A percentile compares a stretch with the other conserved stretches of the same genome.
Conservation (phyloP, 2,888 invertebrate species). For the Drosophila yooni region DNA sequence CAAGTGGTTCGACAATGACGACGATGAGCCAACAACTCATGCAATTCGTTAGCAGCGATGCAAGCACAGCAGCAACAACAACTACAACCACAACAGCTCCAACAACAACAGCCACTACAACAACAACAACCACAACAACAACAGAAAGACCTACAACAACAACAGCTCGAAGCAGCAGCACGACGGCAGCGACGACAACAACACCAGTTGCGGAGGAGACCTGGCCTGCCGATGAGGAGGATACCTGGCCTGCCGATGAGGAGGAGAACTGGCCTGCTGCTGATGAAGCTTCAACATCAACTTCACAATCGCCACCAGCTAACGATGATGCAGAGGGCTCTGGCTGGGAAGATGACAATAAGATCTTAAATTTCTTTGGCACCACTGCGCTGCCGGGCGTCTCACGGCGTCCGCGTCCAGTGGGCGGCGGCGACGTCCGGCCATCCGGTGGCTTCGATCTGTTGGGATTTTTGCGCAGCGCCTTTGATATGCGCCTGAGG, state of each 20-base stretch:
- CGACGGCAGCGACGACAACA: slow-evolving; percentile 44
- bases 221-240: neutral
- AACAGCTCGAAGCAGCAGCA: slow-evolving; percentile 30
- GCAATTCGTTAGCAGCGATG: slow-evolving; percentile 14
- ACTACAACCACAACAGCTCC: slow-evolving; percentile 1
- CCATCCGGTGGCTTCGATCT: slow-evolving; percentile 80
- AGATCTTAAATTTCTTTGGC: slow-evolving; percentile 56
- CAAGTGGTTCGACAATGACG: neutral
- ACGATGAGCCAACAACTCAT: slow-evolving; percentile 24
- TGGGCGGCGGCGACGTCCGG: slow-evolving; percentile 62
- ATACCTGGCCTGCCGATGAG: slow-evolving; percentile 22
- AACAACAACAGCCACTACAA: slow-evolving; percentile 23
- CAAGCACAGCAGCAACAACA: slow-evolving; percentile 29
- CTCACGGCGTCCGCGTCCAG: slow-evolving; percentile 76
- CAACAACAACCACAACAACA: slow-evolving; percentile 41
- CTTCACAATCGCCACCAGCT: slow-evolving; percentile 37
- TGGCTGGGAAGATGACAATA: slow-evolving; percentile 84
- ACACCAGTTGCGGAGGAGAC: slow-evolving; percentile 26
- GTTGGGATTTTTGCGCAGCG: slow-evolving; percentile 82
- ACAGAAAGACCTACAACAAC: slow-evolving; percentile 1
- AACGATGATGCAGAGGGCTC: slow-evolving; percentile 86
- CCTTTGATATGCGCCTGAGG: slow-evolving; percentile 73
- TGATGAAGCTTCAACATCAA: slow-evolving; percentile 41
- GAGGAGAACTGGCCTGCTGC: slow-evolving; percentile 32
- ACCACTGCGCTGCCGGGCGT: slow-evolving; percentile 58